Conservation (phyloP, 2,113 vertebrate genomes). For the Bos taurus region ARS-UCD2.0 NC_037328.1:118207501-118208000, state of each 20-base stretch:
- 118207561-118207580: not conserved
- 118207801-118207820: not conserved
- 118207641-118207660: not conserved
- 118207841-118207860: not conserved
- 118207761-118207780: not conserved
- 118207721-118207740: not conserved
- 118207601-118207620: not conserved
- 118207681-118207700: not conserved
- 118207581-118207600: not conserved
- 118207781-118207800: not conserved
- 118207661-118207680: not conserved
- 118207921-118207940: not conserved
- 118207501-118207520: not conserved
- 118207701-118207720: not conserved
- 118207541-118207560: not conserved
- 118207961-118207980: not conserved
- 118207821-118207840: not conserved
- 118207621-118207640: not conserved
- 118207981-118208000: not conserved
- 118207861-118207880: not conserved
- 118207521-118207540: not conserved
- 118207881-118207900: not conserved
- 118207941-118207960: not conserved
- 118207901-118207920: not conserved
- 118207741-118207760: not conserved